These are phyloP conservation scores for Antigone vipio DNA, from an alignment of 2,113 vertebrate genomes.

Conservation along the genomic window DNA sequence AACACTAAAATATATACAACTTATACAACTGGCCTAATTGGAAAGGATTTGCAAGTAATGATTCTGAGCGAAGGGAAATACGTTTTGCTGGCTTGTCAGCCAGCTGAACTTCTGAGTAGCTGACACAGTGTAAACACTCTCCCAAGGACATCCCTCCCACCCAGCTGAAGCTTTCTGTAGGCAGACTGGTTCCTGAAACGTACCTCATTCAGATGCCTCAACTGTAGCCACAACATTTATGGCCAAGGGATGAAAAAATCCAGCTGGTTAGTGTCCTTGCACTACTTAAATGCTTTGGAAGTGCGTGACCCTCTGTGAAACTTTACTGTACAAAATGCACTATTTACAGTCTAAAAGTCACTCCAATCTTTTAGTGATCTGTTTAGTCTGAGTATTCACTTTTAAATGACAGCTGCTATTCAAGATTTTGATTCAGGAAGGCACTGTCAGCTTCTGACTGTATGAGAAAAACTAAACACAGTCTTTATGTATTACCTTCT, in stretches of 20 bases:
- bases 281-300: not conserved
- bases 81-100: not conserved
- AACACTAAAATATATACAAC: not conserved
- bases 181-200: not conserved
- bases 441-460: not conserved
- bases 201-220: not conserved
- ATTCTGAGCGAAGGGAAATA: not conserved
- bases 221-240: not conserved
- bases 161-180: not conserved
- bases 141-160: not conserved
- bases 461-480: not conserved
- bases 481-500: not conserved
- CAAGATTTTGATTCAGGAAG: conserved; percentile 24
- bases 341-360: not conserved
- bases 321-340: not conserved
- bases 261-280: not conserved
- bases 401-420: not conserved
- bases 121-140: not conserved
- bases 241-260: not conserved
- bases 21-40: not conserved
- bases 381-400: not conserved
- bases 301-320: not conserved
- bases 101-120: not conserved
- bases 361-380: not conserved
- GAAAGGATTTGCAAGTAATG: not conserved